phyloP scores from a whole-genome alignment of 1,140 invertebrate genomes.

The Trypoxylus dichotomus region DNA sequence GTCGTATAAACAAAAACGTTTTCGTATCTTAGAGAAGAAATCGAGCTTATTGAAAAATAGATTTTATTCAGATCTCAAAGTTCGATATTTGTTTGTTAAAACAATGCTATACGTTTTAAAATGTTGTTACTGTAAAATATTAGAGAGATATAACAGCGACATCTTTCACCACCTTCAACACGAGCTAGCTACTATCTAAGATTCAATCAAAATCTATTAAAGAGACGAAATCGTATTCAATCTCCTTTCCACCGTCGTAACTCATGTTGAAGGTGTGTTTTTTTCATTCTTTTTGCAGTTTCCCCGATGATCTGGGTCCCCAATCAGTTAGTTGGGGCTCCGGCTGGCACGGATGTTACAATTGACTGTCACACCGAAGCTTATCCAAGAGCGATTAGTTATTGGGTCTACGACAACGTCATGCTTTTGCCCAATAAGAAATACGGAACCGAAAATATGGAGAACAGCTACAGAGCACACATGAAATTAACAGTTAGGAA shows the following conservation, averaged over 20 bases:
- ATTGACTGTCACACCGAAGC: constrained; percentile 92
- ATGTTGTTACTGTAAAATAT: too few relatives aligned
- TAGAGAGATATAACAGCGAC: too few relatives aligned
- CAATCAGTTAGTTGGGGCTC: constrained; percentile 88
- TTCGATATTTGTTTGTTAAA: too few relatives aligned
- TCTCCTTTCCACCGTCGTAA: not conserved
- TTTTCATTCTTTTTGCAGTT: constrained; percentile 61
- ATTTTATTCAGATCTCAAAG: not conserved
- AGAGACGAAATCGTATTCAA: not conserved
- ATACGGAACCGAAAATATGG: constrained; percentile 73
- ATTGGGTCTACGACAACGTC: constrained; percentile 86
- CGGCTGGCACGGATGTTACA: constrained; percentile 83
- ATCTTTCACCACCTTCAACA: not conserved
- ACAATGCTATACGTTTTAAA: too few relatives aligned
- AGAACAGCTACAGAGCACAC: constrained; percentile 80
- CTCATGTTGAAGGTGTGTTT: not conserved
- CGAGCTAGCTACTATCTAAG: too few relatives aligned
- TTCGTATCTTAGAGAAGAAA: not conserved
- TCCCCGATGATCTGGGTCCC: constrained; percentile 90
- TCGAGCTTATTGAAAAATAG: constrained; percentile 16
- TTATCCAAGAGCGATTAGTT: constrained; percentile 88
- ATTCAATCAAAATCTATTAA: constrained; percentile 1
- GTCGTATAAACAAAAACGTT: constrained; percentile 10
- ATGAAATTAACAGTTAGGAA: constrained; percentile 85
- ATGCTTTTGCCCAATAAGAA: constrained; percentile 84